Base-by-base conservation (phyloP, 2,113 vertebrate species). In the Forbesichthys agassizii region DNA sequence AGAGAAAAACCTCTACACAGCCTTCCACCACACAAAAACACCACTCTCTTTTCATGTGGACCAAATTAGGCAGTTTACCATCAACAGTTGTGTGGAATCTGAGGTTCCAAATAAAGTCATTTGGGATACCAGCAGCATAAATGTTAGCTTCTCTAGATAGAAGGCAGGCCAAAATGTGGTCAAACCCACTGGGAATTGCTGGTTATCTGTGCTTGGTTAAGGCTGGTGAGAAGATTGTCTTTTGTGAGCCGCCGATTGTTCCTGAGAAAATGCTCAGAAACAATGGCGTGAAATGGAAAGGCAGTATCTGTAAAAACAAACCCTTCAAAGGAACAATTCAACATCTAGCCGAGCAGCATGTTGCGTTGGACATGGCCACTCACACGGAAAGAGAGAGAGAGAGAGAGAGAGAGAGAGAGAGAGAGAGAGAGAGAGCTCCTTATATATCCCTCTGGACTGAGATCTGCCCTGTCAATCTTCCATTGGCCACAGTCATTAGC, bases 401-500 rank as follows among this genome's bases (percentile, higher is more conserved):
- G 49, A 11, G n/a, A 36, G 46, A 77, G 63, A 36, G 69, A 66
- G 64, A 42, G 64, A 65, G 20, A 14, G 20, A n/a, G 53, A 49
- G 16, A 58, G 33, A 77, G 61, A 33, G 69, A 66, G 65, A 48
- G 63, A 63, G 52, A 14, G 33, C 71, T 74, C 66, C 67, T 69
- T 52, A 64, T 67, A 20, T 55, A 81, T 14, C 47, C 64, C 75
- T 71, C 61, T 67, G 46, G 65, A 74, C 71, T 77, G 80, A 69
- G 81, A 82, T 86, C 80, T 10, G 47, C 62, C 60, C 81, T 78
- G 77, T 75, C 73, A 57, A 77, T 73, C 58, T 6, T 18, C 13
- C 42, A 68, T 61, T 9, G 80, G 69, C 76, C 75, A 71, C 61
- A 46, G 75, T 80, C 81, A 84, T 87, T 88, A 85, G 77, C 72